These are phyloP conservation scores for Heliconius nattereri DNA, from an alignment of 1,140 invertebrate species.

Conservation along the genomic window DNA sequence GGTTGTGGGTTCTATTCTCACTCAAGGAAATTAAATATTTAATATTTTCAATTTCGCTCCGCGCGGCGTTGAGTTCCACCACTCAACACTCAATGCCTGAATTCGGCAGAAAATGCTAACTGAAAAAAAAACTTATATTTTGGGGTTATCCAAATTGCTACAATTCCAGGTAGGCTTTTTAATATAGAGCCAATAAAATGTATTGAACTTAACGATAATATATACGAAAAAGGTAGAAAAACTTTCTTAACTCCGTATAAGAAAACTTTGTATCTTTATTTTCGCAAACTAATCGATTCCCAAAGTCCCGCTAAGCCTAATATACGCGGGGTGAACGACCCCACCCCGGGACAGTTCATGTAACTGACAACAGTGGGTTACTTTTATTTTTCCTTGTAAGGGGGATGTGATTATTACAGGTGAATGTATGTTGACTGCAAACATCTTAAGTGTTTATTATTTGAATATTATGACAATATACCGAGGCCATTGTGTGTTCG, in stretches of 20 bases:
- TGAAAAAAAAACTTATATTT: neutral
- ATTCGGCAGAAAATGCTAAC: no score
- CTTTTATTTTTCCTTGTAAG: conserved; percentile 56
- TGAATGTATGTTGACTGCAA: conserved; percentile 22
- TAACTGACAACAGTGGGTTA: conserved; percentile 70
- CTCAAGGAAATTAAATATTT: no score
- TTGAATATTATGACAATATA: no score
- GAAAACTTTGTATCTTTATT: conserved; percentile 13
- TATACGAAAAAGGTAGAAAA: neutral
- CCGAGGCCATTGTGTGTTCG: no score
- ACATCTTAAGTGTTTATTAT: neutral
- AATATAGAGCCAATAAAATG: neutral
- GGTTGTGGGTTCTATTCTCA: no score
- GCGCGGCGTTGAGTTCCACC: neutral
- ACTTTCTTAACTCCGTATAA: neutral
- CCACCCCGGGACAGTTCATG: conserved; percentile 67
- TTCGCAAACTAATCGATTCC: neutral
- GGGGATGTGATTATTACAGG: conserved; percentile 40
- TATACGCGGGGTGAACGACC: conserved; percentile 60
- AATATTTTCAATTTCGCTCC: neutral
- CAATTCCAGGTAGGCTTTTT: neutral
- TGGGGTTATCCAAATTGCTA: neutral
- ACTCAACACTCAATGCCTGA: no score
- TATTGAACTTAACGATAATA: neutral
- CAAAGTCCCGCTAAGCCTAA: conserved; percentile 11